phyloP scores from a whole-genome alignment of 2,888 invertebrate genomes.

The Slavum lentiscoides region DNA sequence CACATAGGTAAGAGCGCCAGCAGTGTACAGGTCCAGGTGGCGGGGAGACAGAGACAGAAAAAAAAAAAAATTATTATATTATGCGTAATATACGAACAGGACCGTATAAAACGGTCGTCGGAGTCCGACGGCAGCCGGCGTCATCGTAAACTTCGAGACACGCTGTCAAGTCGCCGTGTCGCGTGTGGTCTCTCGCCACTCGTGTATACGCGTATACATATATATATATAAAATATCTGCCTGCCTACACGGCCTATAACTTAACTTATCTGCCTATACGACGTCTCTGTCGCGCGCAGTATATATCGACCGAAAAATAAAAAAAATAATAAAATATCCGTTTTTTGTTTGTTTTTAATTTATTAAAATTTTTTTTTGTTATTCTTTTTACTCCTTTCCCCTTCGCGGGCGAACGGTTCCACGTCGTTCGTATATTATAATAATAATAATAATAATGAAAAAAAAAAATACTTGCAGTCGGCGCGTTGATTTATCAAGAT shows the following conservation, averaged over 20 bases:
- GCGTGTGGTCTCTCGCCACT: constrained; percentile 44
- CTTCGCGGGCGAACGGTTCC: too few species aligned
- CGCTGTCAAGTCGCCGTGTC: constrained; percentile 46
- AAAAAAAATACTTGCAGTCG: too few species aligned
- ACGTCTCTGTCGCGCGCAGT: too few species aligned
- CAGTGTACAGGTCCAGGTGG: not conserved
- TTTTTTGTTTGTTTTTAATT: constrained; percentile 34
- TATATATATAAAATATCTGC: too few species aligned
- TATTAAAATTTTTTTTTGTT: constrained; percentile 36
- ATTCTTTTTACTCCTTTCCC: not conserved
- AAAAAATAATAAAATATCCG: not conserved
- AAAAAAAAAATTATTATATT: constrained; percentile 15
- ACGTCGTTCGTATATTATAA: too few species aligned
- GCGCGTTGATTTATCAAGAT: constrained; percentile 50
- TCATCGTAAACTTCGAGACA: constrained; percentile 49
- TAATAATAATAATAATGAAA: too few species aligned
- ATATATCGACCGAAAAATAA: not conserved
- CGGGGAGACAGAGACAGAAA: too few species aligned
- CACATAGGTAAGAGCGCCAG: too few species aligned
- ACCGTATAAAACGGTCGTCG: constrained; percentile 36
- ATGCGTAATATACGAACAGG: constrained; percentile 22
- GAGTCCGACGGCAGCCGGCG: constrained; percentile 28
- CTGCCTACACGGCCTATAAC: too few species aligned
- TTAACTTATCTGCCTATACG: too few species aligned
- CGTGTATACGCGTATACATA: too few species aligned